A percentile compares a stretch with the other conserved stretches of the same genome.
These are phyloP conservation scores for Drosophila gaucha DNA, from an alignment of 2,888 invertebrate species.

Conservation along the genomic window DNA sequence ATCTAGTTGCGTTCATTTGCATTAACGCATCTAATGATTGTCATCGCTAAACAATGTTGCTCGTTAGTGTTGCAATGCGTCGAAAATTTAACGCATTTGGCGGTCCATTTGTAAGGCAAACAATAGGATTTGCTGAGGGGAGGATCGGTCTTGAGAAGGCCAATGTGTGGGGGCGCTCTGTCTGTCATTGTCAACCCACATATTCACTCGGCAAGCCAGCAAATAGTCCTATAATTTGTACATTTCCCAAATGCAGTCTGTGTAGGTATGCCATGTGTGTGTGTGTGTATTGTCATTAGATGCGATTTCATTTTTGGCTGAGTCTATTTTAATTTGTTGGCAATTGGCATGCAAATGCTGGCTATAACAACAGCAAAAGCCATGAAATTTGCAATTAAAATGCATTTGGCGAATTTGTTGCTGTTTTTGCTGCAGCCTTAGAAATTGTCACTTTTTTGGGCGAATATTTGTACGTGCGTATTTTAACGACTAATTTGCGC, in stretches of 20 bases:
- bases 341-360: conserved; percentile 48
- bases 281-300: conserved; percentile 42
- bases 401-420: conserved; percentile 69
- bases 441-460: conserved; percentile 19
- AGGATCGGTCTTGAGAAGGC: neutral
- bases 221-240: conserved; percentile 24
- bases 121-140: conserved; percentile 19
- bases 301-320: conserved; percentile 57
- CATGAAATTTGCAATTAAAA: conserved; percentile 66
- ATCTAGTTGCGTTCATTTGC: conserved; percentile 72
- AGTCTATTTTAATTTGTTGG: conserved; percentile 53
- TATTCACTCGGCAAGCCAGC: neutral
- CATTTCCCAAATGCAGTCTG: conserved; percentile 7
- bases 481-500: conserved; percentile 57
- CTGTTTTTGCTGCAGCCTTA: conserved; percentile 19
- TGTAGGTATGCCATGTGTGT: conserved; percentile 5
- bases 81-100: conserved; percentile 46
- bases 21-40: conserved; percentile 81
- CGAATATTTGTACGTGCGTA: neutral
- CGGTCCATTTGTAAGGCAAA: conserved; percentile 34
- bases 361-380: conserved; percentile 16
- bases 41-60: conserved; percentile 79
- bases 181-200: neutral
- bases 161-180: neutral
- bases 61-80: conserved; percentile 67